phyloP scores from a whole-genome alignment of 1,140 invertebrate species.

The Phymastichus coffea region DNA sequence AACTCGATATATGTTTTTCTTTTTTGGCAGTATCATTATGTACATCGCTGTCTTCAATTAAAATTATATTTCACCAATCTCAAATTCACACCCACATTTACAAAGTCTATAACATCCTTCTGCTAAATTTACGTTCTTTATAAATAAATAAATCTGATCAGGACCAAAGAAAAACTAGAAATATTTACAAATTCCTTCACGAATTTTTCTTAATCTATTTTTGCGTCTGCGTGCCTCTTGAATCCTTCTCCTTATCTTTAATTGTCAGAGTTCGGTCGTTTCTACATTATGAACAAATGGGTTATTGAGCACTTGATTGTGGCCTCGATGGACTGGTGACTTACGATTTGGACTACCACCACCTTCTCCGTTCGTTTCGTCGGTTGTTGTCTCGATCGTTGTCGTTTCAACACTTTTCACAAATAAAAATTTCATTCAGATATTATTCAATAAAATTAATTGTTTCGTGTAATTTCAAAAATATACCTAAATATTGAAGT shows the following conservation, averaged over 20 bases:
- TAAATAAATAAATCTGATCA: too few relatives aligned
- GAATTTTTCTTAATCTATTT: slow-evolving; percentile 1
- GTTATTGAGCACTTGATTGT: slow-evolving; percentile 58
- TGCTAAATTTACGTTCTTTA: too few relatives aligned
- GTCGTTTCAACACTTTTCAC: slow-evolving; percentile 15
- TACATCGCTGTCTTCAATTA: too few relatives aligned
- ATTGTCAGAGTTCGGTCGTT: slow-evolving; percentile 73
- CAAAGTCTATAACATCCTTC: too few relatives aligned
- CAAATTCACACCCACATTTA: too few relatives aligned
- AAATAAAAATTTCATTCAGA: slow-evolving; percentile 6
- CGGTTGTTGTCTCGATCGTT: slow-evolving; percentile 42
- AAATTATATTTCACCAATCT: too few relatives aligned
- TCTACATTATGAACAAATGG: slow-evolving; percentile 76
- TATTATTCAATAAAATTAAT: slow-evolving; percentile 15
- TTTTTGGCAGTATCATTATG: too few relatives aligned
- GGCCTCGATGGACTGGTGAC: slow-evolving; percentile 55
- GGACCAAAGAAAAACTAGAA: slow-evolving; percentile 10
- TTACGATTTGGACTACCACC: slow-evolving; percentile 40
- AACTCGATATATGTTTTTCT: too few relatives aligned
- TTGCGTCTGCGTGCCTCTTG: background rate
- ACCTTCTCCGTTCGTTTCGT: slow-evolving; percentile 51
- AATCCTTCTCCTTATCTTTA: background rate
- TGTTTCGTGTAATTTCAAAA: too few relatives aligned
- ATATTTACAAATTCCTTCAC: slow-evolving; percentile 23
- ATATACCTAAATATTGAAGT: slow-evolving; percentile 53